phyloP scores from a whole-genome alignment of 2,888 invertebrate genomes.

The Caenorhabditis doughertyi region DNA sequence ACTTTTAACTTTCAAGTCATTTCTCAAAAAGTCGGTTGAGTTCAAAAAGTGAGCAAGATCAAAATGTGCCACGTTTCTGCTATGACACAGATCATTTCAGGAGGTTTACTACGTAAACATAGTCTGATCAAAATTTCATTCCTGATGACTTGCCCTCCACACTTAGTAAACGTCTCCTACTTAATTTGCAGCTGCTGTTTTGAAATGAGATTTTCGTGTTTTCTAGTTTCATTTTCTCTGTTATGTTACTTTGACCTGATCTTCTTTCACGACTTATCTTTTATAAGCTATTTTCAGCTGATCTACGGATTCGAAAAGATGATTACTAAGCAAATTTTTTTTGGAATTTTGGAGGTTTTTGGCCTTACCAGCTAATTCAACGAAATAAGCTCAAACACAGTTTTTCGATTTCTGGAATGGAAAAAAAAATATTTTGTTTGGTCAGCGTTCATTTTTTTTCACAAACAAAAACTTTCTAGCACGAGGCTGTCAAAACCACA shows the following conservation, averaged over 20 bases:
- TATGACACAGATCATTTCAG: conserved; percentile 6
- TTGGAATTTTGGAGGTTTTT: not conserved
- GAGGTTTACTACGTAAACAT: conserved; percentile 5
- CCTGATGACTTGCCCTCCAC: conserved; percentile 15
- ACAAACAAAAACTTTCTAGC: not conserved
- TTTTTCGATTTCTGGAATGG: not conserved
- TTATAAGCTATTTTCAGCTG: not conserved
- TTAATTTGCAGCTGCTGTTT: conserved; percentile 1
- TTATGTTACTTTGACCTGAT: conserved; percentile 23
- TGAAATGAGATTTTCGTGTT: conserved; percentile 21
- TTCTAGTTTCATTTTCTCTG: conserved; percentile 30
- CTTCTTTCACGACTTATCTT: too few relatives aligned
- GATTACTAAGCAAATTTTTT: not conserved
- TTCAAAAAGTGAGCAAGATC: not conserved
- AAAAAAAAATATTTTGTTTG: not conserved
- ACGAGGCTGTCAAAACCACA: conserved; percentile 24
- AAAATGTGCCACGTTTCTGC: not conserved
- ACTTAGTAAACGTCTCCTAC: not conserved
- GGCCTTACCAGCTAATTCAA: not conserved
- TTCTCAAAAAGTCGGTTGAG: not conserved
- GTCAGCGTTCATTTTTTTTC: conserved; percentile 12
- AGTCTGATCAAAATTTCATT: conserved; percentile 18
- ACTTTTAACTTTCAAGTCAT: not conserved
- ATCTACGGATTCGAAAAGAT: not conserved
- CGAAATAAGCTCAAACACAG: not conserved